Percentiles rank a stretch among this genome's conserved stretches.
These are phyloP conservation scores for Cuniculus paca DNA, from an alignment of 2,797 vertebrate species.

Conservation along the genomic window DNA sequence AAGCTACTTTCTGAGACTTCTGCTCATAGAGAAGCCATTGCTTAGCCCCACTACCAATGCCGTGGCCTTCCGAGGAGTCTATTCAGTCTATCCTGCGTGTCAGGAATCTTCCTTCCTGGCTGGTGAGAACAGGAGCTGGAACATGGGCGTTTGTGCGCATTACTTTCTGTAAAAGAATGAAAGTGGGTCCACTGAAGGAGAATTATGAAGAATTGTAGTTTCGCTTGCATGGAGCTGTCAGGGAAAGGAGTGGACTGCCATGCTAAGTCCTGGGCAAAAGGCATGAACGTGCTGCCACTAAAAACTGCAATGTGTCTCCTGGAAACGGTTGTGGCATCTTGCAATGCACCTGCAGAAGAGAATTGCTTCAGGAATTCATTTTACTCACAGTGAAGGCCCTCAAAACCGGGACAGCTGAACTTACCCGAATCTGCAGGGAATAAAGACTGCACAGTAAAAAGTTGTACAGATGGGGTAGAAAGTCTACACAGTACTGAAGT, in stretches of 20 bases:
- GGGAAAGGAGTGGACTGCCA: neutral
- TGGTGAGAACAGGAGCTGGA: neutral
- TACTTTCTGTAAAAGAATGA: neutral
- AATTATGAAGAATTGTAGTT: neutral
- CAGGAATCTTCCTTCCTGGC: neutral
- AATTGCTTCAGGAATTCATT: neutral
- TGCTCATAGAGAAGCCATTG: neutral
- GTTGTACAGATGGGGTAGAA: neutral
- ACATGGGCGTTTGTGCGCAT: neutral
- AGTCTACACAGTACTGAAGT: neutral
- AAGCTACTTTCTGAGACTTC: neutral
- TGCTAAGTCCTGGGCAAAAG: neutral
- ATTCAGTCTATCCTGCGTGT: neutral
- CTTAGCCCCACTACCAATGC: neutral
- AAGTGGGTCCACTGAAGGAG: neutral
- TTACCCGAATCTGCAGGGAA: neutral
- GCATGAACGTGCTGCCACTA: neutral
- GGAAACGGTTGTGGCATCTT: neutral
- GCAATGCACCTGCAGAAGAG: neutral
- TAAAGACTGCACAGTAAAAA: neutral
- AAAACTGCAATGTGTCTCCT: neutral
- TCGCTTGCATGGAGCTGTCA: neutral
- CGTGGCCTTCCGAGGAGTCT: neutral
- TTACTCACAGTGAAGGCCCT: neutral
- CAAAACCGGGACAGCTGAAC: neutral